Evolutionary conservation across 2,888 invertebrate species (phyloP), one percentile per base, ranked within the genome.

Genomic region (Ommatoiulus sabulosus): DNA sequence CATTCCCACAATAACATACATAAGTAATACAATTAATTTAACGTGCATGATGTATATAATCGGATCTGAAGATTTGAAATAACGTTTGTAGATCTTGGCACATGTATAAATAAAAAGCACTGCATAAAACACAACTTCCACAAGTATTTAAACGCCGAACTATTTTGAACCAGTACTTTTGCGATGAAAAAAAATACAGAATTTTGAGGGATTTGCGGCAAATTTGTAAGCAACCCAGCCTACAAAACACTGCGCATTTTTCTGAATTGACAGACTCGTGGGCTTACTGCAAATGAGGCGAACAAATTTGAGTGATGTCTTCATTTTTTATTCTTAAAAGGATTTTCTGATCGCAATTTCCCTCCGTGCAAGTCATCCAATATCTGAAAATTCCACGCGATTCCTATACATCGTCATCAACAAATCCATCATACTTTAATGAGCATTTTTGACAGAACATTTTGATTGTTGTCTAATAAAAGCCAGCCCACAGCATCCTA

Each of bases 391-490:
- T 63, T 63, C 63, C 20, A 63, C n/a, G 63, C n/a, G n/a, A 7
- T 63, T 63, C 52, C 63, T 20, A 63, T 7, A 63, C 20, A 63
- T 63, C 63, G 63, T 63, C 63, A 63, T 63, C 63, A 8, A n/a
- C 63, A 63, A 63, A 63, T 63, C 8, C 63, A 63, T 63, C 63
- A 63, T 20, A n/a, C 17, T n/a, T 63, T 63, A 63, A 63, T 63
- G 63, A 63, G 63, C n/a, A 63, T 63, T 63, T 63, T n/a, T 63
- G 63, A 63, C 63, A 20, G 63, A 63, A 63, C 20, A 63, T 63
- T 63, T 63, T 7, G 52, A 63, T 20, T 63, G 63, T 63, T 63
- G n/a, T 17, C 63, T 63, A 20, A 20, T 63, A 63, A n/a, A 17
- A 63, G 20, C 63, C 63, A 63, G 6, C 63, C 20, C 6, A 4